Evolutionary conservation across 2,797 vertebrate species (phyloP).

Genomic region (Sebastes paucispinis): DNA sequence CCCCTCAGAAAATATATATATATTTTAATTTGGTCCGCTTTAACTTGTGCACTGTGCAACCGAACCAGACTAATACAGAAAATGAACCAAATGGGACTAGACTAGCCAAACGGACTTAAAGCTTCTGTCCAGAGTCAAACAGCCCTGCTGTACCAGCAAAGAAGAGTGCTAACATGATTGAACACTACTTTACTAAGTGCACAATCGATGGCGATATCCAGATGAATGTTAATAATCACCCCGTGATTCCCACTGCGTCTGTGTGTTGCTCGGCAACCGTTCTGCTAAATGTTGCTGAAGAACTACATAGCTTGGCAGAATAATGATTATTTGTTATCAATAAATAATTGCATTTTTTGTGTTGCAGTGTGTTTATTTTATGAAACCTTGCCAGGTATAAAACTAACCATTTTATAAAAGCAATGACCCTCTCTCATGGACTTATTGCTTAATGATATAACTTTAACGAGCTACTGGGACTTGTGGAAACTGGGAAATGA

Average conservation of each 20-base stretch:
- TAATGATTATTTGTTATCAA: background rate
- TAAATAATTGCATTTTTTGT: accelerated
- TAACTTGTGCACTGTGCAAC: background rate
- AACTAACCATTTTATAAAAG: background rate
- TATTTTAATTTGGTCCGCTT: background rate
- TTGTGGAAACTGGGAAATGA: background rate
- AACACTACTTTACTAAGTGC: background rate
- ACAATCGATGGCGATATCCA: background rate
- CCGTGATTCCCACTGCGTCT: background rate
- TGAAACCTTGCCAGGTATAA: background rate
- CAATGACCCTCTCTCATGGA: background rate
- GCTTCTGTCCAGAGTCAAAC: background rate
- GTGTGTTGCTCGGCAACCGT: background rate
- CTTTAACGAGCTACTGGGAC: background rate
- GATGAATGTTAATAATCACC: background rate
- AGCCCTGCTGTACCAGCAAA: background rate
- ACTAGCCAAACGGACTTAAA: background rate
- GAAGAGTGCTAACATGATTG: background rate
- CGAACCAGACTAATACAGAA: background rate
- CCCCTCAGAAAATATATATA: background rate
- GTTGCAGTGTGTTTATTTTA: background rate
- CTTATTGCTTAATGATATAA: background rate
- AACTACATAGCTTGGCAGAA: background rate
- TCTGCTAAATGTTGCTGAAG: background rate
- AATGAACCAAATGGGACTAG: background rate